Base-by-base conservation (phyloP, 1,140 invertebrate genomes). In the Euura saliciscinereae region DNA sequence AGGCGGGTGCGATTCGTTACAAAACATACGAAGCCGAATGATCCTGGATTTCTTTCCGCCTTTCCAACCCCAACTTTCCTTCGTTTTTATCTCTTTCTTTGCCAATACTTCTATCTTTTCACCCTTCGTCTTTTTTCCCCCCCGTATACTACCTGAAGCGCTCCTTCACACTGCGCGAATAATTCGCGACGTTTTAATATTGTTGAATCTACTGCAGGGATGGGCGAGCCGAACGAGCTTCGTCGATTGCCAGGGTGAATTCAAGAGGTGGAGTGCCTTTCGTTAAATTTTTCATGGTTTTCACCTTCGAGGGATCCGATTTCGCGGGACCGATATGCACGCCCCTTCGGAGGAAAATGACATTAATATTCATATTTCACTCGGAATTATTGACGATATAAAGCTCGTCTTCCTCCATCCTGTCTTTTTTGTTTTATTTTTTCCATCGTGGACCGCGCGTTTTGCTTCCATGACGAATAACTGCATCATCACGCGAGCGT, bases 211-310 rank as follows among this genome's bases (percentile, higher is more conserved):
- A 59, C 8, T 59, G 6, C 3, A n/a, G 10, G 13, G 51, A n/a
- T 1, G 13, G 51, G 51, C 51, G 51, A 59, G 13, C 8, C 8
- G 8, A 59, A 59, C 51, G 51, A 11, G 51, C 51, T 59, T n/a
- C 51, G 51, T 59, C 51, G 51, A 59, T 59, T 59, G 51, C 51
- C 51, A 59, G 51, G 51, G 51, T 59, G 51, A 59, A 59, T 59
- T 59, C 13, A 59, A 59, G 10, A 59, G 51, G 51, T 6, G 51
- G 51, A 59, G 51, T n/a, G 51, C 13, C 28, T 59, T 59, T 59
- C 51, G 51, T 4, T 59, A 59, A 59, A 59, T 59, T 59, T 59
- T 59, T 59, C 51, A 59, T 6, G 51, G 51, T 59, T 59, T n/a
- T 4, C 51, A 59, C 51, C 51, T 59, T n/a, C 8, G 13, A 11